Evolutionary conservation across 2,113 vertebrate species (phyloP), one percentile per base, ranked within the genome.

Genomic region (Salminus brasiliensis): DNA sequence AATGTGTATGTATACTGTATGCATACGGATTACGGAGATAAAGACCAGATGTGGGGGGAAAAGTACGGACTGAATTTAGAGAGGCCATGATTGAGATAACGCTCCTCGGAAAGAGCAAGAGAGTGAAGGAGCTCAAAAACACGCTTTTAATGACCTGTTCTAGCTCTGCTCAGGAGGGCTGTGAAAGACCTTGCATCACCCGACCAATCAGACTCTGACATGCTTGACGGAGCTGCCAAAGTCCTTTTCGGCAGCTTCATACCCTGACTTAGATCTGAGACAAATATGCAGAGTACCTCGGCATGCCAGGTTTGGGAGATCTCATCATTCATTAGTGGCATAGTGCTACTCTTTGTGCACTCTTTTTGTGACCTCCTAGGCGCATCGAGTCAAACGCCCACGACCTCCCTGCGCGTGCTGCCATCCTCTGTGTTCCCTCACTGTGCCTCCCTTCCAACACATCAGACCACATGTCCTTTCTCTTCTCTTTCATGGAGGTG

Each of bases 1-100:
- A 85, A 85, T 84, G 68, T 78, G 72, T 77, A 82, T 81, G 65
- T 84, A 81, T 74, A 84, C 80, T 78, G 72, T 72, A 74, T 73
- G 76, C 74, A 83, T 82, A 81, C 59, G 78, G 82, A 84, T 85
- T 79, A 81, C 49, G 43, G 49, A 83, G 84, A 85, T 85, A 78
- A 82, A 85, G 82, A 85, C 80, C 80, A 87, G 84, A 87, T 81
- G 82, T 72, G 45, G 72, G 23, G 41, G 47, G 41, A 77, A n/a
- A 81, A 74, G 60, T 74, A 52, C 47, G 45, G 78, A 73, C 53
- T 76, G 76, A 78, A 78, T 80, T 76, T 67, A 81, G 36, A 80
- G 65, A 21, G 52, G 30, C 34, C 68, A 53, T 29, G 45, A 60
- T 77, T n/a, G 34, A 47, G 62, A 67, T 32, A 25, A 59, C 45